Base-by-base conservation (phyloP, 1,140 invertebrate species). In the honey bee (Apis mellifera) region DNA sequence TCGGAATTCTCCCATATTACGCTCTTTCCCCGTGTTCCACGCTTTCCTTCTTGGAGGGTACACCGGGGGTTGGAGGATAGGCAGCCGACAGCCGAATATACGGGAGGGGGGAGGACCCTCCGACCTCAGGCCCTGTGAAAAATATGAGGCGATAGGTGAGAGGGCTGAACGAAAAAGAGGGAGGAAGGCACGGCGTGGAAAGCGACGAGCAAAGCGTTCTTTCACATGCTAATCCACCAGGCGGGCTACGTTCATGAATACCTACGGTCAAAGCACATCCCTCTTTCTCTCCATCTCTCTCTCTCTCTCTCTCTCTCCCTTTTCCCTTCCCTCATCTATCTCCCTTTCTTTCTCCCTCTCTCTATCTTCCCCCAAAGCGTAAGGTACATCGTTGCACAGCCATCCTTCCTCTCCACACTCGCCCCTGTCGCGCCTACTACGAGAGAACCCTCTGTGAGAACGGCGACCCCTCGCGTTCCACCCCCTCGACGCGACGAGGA, bases 161-260 rank as follows among this genome's bases (percentile, higher is more conserved):
- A 73, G 75, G 54, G 74, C 68, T 75, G 76, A 62, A 71, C 64
- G 82, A 69, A 77, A 83, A 86, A 64, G 79, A 86, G 81, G 57
- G 60, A 78, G 73, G 70, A 59, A 78, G 79, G 79, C 83, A 78
- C 86, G 64, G 79, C 80, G 76, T 82, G 88, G 82, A 87, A 87
- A 89, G 85, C 87, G 85, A 88, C 84, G 89, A 76, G 87, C 84
- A 91, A 90, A 92, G 86, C 90, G 91, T 92, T 93, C 92, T 93
- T 93, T 93, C 92, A 93, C 91, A 93, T 93, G 92, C 91, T 93
- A 93, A 93, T 93, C 90, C 90, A 85, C 76, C 84, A 88, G 88
- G 87, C 89, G 87, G 89, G 85, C 90, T 92, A 89, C 88, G 89
- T 92, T 92, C 90, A 91, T 92, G 92, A 93, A 93, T 93, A 92